These are phyloP conservation scores for Alectura lathami DNA, from an alignment of 2,113 vertebrate species.

Conservation along the genomic window DNA sequence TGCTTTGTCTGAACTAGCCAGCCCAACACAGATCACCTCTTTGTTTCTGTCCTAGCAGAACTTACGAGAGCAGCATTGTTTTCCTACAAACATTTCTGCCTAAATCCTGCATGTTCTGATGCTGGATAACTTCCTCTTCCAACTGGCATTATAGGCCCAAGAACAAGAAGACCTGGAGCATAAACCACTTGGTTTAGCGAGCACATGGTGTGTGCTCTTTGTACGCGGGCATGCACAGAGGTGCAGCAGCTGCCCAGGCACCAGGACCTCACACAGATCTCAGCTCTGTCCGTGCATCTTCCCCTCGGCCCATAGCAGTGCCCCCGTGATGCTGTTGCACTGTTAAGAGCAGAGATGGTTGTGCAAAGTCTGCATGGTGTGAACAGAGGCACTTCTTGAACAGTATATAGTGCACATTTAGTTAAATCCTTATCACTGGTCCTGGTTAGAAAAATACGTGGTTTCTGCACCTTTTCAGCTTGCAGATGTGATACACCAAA, in stretches of 20 bases:
- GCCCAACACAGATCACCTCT: neutral
- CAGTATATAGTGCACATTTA: neutral
- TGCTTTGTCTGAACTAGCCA: constrained; percentile 14
- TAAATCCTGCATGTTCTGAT: neutral
- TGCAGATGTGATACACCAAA: neutral
- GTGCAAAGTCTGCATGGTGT: neutral
- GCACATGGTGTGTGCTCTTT: neutral
- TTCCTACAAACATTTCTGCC: constrained; percentile 6
- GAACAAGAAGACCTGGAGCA: neutral
- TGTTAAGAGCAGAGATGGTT: neutral
- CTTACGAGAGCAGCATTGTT: neutral
- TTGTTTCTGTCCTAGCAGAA: neutral
- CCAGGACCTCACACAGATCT: neutral
- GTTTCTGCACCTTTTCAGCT: neutral
- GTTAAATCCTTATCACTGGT: neutral
- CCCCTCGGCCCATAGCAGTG: neutral
- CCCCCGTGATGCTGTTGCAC: neutral
- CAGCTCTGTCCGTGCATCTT: neutral
- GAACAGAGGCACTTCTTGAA: neutral
- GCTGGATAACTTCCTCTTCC: neutral
- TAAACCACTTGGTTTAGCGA: neutral
- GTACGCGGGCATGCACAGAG: neutral
- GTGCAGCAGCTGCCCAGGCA: neutral
- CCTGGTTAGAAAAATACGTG: neutral
- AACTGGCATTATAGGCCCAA: neutral